phyloP scores from a whole-genome alignment of 2,888 invertebrate species.

The Lasioglossum lativentre region DNA sequence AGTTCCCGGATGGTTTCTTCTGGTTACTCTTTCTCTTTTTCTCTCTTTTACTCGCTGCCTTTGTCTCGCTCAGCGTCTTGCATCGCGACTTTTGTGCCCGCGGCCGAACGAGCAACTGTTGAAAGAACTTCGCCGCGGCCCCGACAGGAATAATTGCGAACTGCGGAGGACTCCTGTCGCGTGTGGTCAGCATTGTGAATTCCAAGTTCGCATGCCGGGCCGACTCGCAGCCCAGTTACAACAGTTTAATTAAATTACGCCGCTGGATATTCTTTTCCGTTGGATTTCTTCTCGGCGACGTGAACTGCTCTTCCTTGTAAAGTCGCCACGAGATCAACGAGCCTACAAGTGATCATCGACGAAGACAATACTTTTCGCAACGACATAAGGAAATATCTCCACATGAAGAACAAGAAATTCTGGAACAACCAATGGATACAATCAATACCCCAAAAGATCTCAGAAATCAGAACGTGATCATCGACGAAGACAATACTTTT shows the following conservation, averaged over 20 bases:
- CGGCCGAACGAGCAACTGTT: neutral
- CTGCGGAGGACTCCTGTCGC: slow-evolving; percentile 2
- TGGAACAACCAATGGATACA: too few species aligned
- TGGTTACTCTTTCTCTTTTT: neutral
- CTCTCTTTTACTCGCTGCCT: neutral
- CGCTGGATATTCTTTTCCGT: neutral
- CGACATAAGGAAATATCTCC: too few species aligned
- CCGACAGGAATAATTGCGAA: slow-evolving; percentile 44
- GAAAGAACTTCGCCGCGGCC: neutral
- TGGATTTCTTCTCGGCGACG: neutral
- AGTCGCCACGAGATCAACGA: neutral
- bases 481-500: too few species aligned
- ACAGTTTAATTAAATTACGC: neutral
- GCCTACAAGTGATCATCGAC: neutral
- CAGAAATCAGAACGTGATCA: too few species aligned
- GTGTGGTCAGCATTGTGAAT: slow-evolving; percentile 31
- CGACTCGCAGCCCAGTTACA: neutral
- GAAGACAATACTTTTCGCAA: too few species aligned
- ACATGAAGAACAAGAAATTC: too few species aligned
- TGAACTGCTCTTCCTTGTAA: neutral
- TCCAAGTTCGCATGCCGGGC: slow-evolving; percentile 25
- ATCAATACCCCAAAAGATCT: too few species aligned
- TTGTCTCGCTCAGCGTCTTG: neutral
- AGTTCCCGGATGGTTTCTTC: neutral
- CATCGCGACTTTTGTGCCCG: neutral